Base-by-base conservation (phyloP, 2,888 invertebrate genomes). In the Volucella inflata region DNA sequence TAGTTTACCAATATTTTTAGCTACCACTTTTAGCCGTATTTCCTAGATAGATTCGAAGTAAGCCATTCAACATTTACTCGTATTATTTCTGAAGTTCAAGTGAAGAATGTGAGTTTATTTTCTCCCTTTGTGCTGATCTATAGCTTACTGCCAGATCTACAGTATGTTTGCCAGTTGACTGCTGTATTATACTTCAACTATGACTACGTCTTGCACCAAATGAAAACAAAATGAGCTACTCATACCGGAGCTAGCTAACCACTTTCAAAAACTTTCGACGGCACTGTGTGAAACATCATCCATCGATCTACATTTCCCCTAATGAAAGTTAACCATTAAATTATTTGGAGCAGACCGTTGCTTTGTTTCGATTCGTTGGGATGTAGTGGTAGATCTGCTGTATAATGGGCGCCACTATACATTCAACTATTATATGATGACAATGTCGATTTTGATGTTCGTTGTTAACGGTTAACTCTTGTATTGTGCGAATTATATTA, bases 291-390 rank as follows among this genome's bases (percentile, higher is more conserved):
- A 4, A 1, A 2, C 11, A 1, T 16, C 6, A 6, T 6, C 17
- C 71, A 50, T 50, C 16, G 46, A 60, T 44, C 46, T n/a, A 36
- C 53, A 53, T 64, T 64, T 44, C 57, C 17, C 65, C 14, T 36
- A 75, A 84, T 71, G 79, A 84, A 75, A 79, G 84, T 60, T 65
- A 53, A 57, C 65, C 79, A 60, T 60, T 75, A 40, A 84, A 76
- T 60, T 67, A 84, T 79, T 65, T 76, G 14, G 84, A 79, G 40
- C 75, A 84, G 30, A 40, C 57, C 38, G 16, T 48, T 70, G 48
- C 8, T 44, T 75, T 70, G 51, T 59, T 65, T 59, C 67, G 65
- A 67, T 75, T 70, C 16, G 50, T 30, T 65, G 48, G 14, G 9
- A 17, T n/a, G 40, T 21, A 36, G 51, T 78, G 55, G 44, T 48